Conservation (phyloP, 2,113 vertebrate genomes). For the Albula glossodonta region DNA sequence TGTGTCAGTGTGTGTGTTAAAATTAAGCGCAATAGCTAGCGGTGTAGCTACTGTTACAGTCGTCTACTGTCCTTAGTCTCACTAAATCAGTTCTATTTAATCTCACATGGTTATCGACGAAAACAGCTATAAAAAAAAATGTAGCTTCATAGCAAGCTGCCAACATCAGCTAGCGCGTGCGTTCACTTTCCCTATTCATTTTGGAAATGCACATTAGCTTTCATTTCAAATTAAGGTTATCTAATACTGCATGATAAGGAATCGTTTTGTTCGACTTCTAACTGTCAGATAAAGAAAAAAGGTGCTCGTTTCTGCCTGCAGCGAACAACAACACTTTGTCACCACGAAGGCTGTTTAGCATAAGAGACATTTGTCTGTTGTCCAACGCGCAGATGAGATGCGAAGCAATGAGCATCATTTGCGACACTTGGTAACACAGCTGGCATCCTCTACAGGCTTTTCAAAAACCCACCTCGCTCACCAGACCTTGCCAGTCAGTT, state of each 20-base stretch:
- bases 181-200: background rate
- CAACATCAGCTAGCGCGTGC: background rate
- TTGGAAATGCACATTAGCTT: background rate
- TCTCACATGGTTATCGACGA: too few relatives aligned
- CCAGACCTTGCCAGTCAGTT: slow-evolving; percentile 89
- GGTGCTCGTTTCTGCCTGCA: background rate
- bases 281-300: background rate
- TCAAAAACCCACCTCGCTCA: slow-evolving; percentile 83
- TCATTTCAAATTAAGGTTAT: background rate
- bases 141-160: background rate
- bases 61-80: too few relatives aligned
- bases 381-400: background rate
- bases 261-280: background rate
- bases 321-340: background rate
- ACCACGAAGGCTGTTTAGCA: background rate
- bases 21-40: too few relatives aligned
- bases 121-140: too few relatives aligned
- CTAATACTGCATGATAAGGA: background rate
- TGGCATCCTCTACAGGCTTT: background rate
- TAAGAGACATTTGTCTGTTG: background rate
- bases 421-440: background rate
- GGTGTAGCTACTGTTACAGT: too few relatives aligned
- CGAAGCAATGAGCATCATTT: background rate
- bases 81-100: too few relatives aligned
- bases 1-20: too few relatives aligned